Evolutionary conservation across 1,140 invertebrate genomes (phyloP), one percentile per base, ranked within the genome.

Genomic region (Sinella curviseta): DNA sequence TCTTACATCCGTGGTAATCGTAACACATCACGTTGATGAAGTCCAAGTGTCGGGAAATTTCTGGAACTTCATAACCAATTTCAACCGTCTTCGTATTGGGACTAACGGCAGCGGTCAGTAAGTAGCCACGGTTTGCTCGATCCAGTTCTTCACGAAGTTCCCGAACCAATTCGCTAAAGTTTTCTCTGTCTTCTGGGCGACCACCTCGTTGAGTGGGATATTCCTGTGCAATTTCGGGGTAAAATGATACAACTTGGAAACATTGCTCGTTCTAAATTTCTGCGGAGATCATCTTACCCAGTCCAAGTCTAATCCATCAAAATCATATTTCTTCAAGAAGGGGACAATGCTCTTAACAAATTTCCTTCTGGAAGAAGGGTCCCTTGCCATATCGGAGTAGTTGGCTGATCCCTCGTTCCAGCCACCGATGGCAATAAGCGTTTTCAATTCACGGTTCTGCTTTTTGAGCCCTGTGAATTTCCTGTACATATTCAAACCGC

Each of bases 21-120:
- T 94, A 94, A 0, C 91, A 84, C 92, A 93, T 93, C 0, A 93
- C 76, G 81, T 90, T 90, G 20, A 93, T 89, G 2, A 89, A 86
- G 81, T 93, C 89, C 36, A 92, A 84, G 20, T 84, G 87, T 82
- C 86, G 80, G 16, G 86, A 85, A 36, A 92, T 84, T 3, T 82
- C 81, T 0, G 88, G 84, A 73, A 92, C 89, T 80, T 92, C 86
- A 79, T 93, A 93, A 0, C 91, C 92, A 17, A 84, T 77, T 12
- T 86, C 85, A 0, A 91, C 89, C 0, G 89, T 88, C 14, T 84
- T 81, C 80, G 88, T 84, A 0, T 89, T 89, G 2, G 91, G 88
- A 0, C 88, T 88, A 0, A 93, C 91, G 1, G 92, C 92, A 17
- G 90, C 90, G 0, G 88, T 90, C 0, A 93, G 84, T 14, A 91